Percentiles rank a stretch among this genome's conserved stretches.
phyloP scores from a whole-genome alignment of 2,113 vertebrate species.

The Cettia cetti region DNA sequence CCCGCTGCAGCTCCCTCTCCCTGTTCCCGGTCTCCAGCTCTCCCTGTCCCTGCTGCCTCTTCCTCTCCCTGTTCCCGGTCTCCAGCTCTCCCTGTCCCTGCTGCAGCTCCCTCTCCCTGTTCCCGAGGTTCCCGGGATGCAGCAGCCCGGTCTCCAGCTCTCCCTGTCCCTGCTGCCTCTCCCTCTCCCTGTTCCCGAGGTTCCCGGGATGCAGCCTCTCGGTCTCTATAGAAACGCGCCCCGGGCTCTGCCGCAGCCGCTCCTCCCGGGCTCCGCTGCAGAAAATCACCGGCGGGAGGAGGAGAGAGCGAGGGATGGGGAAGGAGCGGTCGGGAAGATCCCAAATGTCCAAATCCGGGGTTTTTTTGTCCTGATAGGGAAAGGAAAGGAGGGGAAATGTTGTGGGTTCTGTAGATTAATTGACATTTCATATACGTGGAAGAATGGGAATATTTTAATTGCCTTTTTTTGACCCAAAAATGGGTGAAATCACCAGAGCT shows the following conservation, averaged over 20 bases:
- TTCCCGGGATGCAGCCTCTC: neutral
- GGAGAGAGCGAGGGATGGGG: neutral
- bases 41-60: too few relatives aligned
- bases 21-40: too few relatives aligned
- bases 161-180: neutral
- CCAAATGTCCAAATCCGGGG: neutral
- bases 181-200: neutral
- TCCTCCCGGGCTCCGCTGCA: too few relatives aligned
- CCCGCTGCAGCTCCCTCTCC: too few relatives aligned
- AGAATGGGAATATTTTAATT: neutral
- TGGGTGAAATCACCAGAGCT: accelerated
- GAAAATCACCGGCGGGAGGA: neutral
- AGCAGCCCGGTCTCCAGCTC: too few relatives aligned
- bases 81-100: too few relatives aligned
- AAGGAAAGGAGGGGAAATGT: neutral
- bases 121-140: too few relatives aligned
- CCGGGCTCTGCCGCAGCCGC: neutral
- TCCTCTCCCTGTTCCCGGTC: too few relatives aligned
- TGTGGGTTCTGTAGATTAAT: accelerated
- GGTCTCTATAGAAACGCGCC: conserved; percentile 44
- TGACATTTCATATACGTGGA: accelerated
- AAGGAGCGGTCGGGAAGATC: neutral
- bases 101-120: too few relatives aligned
- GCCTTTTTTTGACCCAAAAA: neutral
- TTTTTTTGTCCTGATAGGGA: accelerated